Conservation (phyloP, 2,797 vertebrate genomes). For the Phataginus tetradactyla region DNA sequence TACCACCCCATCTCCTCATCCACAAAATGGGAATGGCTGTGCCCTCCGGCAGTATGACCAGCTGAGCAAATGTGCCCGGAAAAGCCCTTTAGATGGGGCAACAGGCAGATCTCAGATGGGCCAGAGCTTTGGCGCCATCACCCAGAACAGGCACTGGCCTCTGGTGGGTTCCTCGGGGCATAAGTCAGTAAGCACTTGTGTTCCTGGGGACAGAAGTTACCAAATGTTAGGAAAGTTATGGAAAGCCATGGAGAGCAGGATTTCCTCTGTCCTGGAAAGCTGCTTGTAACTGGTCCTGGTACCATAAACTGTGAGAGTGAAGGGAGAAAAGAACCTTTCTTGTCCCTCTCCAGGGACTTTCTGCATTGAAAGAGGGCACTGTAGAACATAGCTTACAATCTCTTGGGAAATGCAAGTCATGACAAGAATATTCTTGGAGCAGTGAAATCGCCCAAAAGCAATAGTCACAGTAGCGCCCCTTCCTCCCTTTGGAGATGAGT, state of each 20-base stretch:
- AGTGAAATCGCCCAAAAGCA: neutral
- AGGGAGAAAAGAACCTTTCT: neutral
- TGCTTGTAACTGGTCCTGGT: no score
- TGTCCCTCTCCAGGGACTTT: neutral
- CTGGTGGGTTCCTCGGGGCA: rapidly evolving
- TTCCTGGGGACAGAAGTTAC: neutral
- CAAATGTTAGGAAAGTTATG: neutral
- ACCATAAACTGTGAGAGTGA: neutral
- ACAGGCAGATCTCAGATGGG: rapidly evolving
- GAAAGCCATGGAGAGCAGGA: neutral
- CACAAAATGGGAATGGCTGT: no score
- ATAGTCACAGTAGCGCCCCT: rapidly evolving
- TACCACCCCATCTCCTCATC: neutral
- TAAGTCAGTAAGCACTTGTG: rapidly evolving
- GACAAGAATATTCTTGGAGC: neutral
- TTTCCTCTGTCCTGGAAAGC: rapidly evolving
- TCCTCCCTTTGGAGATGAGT: rapidly evolving
- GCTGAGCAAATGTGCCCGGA: neutral
- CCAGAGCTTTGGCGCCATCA: rapidly evolving
- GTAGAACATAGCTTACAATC: neutral
- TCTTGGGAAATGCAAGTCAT: no score
- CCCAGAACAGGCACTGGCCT: no score
- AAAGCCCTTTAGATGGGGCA: rapidly evolving
- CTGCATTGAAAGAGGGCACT: neutral
- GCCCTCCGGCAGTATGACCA: rapidly evolving